A percentile compares a stretch with the other conserved stretches of the same genome.
phyloP scores from a whole-genome alignment of 2,888 invertebrate genomes.

The Buathra laborator region DNA sequence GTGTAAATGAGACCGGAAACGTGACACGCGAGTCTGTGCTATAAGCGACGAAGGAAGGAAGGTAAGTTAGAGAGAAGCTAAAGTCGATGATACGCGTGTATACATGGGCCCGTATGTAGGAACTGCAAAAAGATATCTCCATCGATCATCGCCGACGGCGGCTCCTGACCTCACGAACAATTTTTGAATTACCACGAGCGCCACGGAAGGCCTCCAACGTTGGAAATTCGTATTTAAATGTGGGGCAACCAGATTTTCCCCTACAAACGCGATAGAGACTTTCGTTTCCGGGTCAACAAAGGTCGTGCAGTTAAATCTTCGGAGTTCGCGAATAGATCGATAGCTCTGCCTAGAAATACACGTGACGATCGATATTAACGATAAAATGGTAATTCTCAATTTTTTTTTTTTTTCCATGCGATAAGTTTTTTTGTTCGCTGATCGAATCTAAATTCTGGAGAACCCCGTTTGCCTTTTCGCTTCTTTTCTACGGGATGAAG shows the following conservation, averaged over 20 bases:
- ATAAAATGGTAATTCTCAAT: too few relatives aligned
- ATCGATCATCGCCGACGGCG: conserved; percentile 21
- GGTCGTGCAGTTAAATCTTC: neutral
- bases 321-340: conserved; percentile 12
- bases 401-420: too few relatives aligned
- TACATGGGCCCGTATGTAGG: neutral
- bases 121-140: conserved; percentile 20
- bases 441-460: too few relatives aligned
- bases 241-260: neutral
- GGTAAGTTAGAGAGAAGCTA: neutral
- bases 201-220: neutral
- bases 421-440: too few relatives aligned
- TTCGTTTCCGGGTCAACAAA: conserved; percentile 7
- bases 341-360: neutral
- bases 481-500: too few relatives aligned
- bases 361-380: too few relatives aligned
- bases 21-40: conserved; percentile 17
- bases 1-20: conserved; percentile 49
- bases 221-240: conserved; percentile 31
- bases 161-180: conserved; percentile 20
- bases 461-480: too few relatives aligned
- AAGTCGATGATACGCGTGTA: neutral
- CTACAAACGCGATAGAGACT: neutral
- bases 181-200: conserved; percentile 20
- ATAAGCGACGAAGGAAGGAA: neutral